A percentile compares a stretch with the other conserved stretches of the same genome.
Conservation (phyloP, 2,797 vertebrate genomes). For the Rhabdophis nuchalis region DNA sequence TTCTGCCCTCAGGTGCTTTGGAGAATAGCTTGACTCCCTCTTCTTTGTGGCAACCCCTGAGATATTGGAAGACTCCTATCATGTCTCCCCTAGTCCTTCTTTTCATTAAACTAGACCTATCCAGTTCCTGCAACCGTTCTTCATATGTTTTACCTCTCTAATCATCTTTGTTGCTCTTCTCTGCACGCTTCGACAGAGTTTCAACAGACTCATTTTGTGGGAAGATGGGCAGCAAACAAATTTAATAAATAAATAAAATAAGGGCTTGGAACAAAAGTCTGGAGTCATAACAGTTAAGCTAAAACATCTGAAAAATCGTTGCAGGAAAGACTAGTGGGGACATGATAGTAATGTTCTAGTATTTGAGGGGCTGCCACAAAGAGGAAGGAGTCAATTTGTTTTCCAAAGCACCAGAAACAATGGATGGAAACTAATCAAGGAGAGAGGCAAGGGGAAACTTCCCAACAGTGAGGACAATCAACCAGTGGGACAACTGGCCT, state of each 20-base stretch:
- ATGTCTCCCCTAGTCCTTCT: too few species aligned
- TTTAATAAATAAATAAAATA: not conserved
- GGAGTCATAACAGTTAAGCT: not conserved
- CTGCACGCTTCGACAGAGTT: not conserved
- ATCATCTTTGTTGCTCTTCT: too few species aligned
- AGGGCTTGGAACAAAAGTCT: not conserved
- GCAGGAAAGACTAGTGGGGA: not conserved
- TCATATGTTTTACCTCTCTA: too few species aligned
- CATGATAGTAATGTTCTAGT: not conserved
- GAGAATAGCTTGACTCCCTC: too few species aligned
- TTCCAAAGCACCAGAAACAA: not conserved
- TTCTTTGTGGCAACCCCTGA: too few species aligned
- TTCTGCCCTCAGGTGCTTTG: too few species aligned
- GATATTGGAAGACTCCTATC: too few species aligned
- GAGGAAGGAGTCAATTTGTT: not conserved
- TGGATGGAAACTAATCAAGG: not conserved
- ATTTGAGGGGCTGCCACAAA: not conserved
- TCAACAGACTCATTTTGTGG: too few species aligned
- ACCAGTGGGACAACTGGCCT: too few species aligned
- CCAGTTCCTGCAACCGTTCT: too few species aligned
- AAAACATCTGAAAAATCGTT: not conserved
- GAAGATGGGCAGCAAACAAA: not conserved
- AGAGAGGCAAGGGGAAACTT: not conserved
- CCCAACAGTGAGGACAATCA: not conserved
- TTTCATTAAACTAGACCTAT: too few species aligned